phyloP scores from a whole-genome alignment of 2,797 vertebrate species.

The Brachyalestes nurse region DNA sequence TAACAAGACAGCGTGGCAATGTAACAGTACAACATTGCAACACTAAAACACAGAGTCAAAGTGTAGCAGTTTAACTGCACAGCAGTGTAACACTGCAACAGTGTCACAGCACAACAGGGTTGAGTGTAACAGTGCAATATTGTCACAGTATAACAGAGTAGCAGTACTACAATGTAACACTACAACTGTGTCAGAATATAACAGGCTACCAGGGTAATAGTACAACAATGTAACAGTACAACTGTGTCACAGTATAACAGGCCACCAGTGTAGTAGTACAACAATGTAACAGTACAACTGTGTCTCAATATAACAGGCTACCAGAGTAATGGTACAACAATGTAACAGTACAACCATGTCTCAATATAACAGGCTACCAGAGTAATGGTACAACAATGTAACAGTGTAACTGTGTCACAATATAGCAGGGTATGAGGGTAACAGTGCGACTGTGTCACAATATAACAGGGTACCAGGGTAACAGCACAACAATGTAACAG shows the following conservation, averaged over 20 bases:
- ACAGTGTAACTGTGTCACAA: background rate
- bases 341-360: too few species aligned
- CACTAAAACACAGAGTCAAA: background rate
- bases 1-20: background rate
- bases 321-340: background rate
- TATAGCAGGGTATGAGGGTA: too few species aligned
- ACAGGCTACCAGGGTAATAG: background rate
- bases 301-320: background rate
- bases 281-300: background rate
- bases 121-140: background rate
- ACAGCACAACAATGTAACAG: background rate
- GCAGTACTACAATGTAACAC: background rate
- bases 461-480: background rate
- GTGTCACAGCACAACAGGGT: background rate
- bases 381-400: background rate
- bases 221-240: background rate
- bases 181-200: background rate
- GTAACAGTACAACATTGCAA: background rate
- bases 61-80: background rate
- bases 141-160: background rate
- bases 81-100: background rate
- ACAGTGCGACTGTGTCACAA: background rate
- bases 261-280: too few species aligned
- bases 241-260: too few species aligned
- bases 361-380: background rate